Percentiles rank a stretch among this genome's conserved stretches.
These are phyloP conservation scores for Drosophila orena DNA, from an alignment of 1,140 invertebrate genomes.

Conservation along the genomic window DNA sequence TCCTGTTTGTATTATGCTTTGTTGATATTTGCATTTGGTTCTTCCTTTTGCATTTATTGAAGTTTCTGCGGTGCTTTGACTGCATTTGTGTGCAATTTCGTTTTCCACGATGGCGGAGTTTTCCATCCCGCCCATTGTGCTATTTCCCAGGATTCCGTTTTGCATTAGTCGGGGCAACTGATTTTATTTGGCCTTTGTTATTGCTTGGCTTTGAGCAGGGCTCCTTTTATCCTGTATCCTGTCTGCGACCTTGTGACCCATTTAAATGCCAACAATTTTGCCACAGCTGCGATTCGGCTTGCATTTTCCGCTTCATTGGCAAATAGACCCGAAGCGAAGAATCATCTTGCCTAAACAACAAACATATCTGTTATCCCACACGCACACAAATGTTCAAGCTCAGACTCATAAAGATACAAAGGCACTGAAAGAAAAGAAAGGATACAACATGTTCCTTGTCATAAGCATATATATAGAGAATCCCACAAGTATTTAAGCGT, in stretches of 20 bases:
- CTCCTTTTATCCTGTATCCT: constrained; percentile 9
- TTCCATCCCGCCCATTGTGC: constrained; percentile 16
- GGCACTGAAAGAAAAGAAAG: not conserved
- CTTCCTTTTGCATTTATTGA: constrained; percentile 7
- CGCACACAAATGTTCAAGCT: constrained; percentile 20
- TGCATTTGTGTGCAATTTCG: constrained; percentile 59
- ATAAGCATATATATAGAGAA: no score
- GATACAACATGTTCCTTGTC: no score
- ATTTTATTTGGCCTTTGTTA: constrained; percentile 52
- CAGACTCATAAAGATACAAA: constrained; percentile 1
- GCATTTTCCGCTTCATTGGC: constrained; percentile 46
- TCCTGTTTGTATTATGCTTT: constrained; percentile 14
- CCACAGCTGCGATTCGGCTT: constrained; percentile 35
- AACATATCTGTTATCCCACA: constrained; percentile 50
- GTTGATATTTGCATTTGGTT: constrained; percentile 23
- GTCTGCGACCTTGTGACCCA: constrained; percentile 38
- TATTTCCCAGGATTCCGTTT: constrained; percentile 27
- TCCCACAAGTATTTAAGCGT: no score
- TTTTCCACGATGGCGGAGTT: constrained; percentile 23
- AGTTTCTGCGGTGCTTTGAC: constrained; percentile 38
- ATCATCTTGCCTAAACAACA: constrained; percentile 66
- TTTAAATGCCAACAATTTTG: constrained; percentile 33
- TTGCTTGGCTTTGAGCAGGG: constrained; percentile 54
- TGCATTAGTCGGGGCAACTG: constrained; percentile 31
- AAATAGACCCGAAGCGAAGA: constrained; percentile 24